Percentiles rank a stretch among this genome's conserved stretches.
Conservation (phyloP, 2,888 invertebrate genomes). For the Melolontha melolontha region DNA sequence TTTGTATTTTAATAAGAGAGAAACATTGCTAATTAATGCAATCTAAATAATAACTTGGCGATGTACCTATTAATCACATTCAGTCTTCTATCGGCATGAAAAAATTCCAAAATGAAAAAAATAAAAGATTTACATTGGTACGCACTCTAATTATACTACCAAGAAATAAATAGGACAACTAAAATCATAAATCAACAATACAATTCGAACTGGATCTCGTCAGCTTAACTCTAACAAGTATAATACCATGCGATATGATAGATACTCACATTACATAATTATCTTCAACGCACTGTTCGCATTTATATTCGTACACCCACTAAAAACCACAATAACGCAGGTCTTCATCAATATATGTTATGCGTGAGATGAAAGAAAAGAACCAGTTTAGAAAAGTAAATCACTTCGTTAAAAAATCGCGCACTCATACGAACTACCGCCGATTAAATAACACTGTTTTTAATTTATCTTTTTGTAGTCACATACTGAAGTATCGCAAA, state of each 20-base stretch:
- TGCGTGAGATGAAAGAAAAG: conserved; percentile 10
- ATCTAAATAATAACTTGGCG: too few species aligned
- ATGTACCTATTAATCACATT: too few species aligned
- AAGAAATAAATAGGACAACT: too few species aligned
- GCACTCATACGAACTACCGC: conserved; percentile 17
- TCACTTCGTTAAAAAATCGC: conserved; percentile 19
- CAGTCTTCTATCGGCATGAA: too few species aligned
- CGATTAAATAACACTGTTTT: conserved; percentile 11
- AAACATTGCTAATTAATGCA: too few species aligned
- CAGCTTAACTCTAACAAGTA: too few species aligned
- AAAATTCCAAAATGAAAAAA: too few species aligned
- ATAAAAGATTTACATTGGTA: too few species aligned
- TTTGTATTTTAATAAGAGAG: too few species aligned
- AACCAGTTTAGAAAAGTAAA: conserved; percentile 22
- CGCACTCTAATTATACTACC: too few species aligned
- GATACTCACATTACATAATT: conserved; percentile 44
- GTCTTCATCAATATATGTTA: conserved; percentile 18
- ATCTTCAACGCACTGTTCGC: conserved; percentile 30
- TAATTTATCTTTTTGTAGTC: conserved; percentile 12
- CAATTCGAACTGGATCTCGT: too few species aligned
- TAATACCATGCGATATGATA: conserved; percentile 2
- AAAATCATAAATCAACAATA: too few species aligned
- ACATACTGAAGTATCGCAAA: conserved; percentile 18
- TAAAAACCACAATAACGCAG: conserved; percentile 31
- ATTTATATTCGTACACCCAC: conserved; percentile 26